Conservation (phyloP, 2,888 invertebrate species). For the Gymnosoma rotundatum region DNA sequence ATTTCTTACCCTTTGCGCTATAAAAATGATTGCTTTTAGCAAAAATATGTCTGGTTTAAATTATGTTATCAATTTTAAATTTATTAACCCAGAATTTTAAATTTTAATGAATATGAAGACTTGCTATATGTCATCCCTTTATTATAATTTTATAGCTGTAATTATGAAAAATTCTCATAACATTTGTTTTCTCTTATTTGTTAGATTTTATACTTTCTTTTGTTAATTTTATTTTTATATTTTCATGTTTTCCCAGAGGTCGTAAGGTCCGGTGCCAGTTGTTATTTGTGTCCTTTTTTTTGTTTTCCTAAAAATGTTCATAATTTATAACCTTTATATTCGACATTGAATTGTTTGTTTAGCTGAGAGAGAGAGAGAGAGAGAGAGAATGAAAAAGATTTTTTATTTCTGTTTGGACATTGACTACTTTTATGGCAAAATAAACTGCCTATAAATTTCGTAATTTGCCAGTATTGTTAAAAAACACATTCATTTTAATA, state of each 20-base stretch:
- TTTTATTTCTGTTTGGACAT: constrained; percentile 11
- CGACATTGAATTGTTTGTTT: not conserved
- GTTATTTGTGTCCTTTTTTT: constrained; percentile 5
- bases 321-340: constrained; percentile 54
- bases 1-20: no score
- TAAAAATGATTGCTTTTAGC: no score
- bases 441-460: constrained; percentile 60
- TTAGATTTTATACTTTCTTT: not conserved
- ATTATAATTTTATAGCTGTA: not conserved
- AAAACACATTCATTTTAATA: constrained; percentile 50
- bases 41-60: not conserved
- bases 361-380: not conserved
- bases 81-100: constrained; percentile 4
- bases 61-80: constrained; percentile 29
- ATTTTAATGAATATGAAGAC: not conserved
- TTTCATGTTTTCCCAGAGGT: constrained; percentile 38
- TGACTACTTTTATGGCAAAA: constrained; percentile 57
- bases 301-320: constrained; percentile 48
- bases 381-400: not conserved
- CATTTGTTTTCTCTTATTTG: not conserved
- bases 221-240: not conserved
- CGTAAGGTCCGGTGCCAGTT: constrained; percentile 17
- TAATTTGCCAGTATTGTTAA: constrained; percentile 52
- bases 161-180: not conserved
- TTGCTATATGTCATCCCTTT: not conserved